Evolutionary conservation across 2,797 vertebrate species (phyloP).

Genomic region (Lycodopsis pacificus): DNA sequence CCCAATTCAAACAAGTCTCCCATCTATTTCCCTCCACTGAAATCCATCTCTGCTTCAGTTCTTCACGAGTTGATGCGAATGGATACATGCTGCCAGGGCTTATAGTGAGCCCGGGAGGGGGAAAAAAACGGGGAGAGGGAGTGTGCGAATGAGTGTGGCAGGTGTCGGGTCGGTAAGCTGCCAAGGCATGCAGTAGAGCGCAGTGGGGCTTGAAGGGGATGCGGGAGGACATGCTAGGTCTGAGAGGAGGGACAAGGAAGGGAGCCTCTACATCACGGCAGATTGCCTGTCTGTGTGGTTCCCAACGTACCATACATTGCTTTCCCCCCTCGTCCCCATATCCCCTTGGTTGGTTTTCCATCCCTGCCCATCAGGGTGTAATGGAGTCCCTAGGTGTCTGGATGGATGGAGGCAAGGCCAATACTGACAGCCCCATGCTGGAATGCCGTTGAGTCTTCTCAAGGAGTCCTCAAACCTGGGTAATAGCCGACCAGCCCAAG

Average conservation of each 20-base stretch:
- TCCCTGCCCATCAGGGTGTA: constrained; percentile 76
- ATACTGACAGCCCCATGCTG: constrained; percentile 60
- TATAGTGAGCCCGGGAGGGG: constrained; percentile 10
- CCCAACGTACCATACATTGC: constrained; percentile 66
- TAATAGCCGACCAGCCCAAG: constrained; percentile 62
- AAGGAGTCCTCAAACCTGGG: constrained; percentile 58
- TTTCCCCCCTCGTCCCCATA: constrained; percentile 56
- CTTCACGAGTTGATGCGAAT: constrained; percentile 29
- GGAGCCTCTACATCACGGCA: constrained; percentile 83
- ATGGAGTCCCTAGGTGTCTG: constrained; percentile 78
- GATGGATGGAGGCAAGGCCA: constrained; percentile 73
- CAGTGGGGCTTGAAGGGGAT: constrained; percentile 82
- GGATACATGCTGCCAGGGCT: constrained; percentile 12
- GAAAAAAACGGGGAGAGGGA: neutral
- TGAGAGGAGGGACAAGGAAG: constrained; percentile 54
- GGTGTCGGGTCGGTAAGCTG: constrained; percentile 59
- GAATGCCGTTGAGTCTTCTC: constrained; percentile 56
- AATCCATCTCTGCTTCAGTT: constrained; percentile 42
- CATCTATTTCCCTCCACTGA: constrained; percentile 19
- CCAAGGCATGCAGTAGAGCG: constrained; percentile 42
- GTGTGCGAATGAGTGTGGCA: constrained; percentile 35
- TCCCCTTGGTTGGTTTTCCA: constrained; percentile 81
- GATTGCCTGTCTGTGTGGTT: constrained; percentile 82
- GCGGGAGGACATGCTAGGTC: constrained; percentile 69
- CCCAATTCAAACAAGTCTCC: constrained; percentile 24